Base-by-base conservation (phyloP, 2,888 invertebrate species). In the Tipula confusa region DNA sequence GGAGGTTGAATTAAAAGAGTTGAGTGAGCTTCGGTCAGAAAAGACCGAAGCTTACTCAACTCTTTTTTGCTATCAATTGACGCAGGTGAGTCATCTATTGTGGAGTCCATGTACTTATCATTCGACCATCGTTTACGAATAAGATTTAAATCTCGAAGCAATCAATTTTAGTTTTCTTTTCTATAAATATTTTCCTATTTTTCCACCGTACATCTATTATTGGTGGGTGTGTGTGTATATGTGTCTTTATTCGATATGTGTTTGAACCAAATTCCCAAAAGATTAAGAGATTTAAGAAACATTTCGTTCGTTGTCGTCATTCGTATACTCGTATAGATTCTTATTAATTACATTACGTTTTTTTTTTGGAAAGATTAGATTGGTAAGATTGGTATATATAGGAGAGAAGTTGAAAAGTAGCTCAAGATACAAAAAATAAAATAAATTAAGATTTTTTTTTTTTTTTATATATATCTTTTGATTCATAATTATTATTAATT, bases 401-500 rank as follows among this genome's bases (percentile, higher is more conserved):
- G 24, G 24, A 24, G 64, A 64, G 24, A 24, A 64, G 9, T 18
- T 24, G 9, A 64, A 64, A 24, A 64, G 9, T 18, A 64, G 9
- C 24, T 24, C 24, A 24, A 24, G 64, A 24, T n/a, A n/a, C n/a
- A n/a, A n/a, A n/a, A n/a, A n/a, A n/a, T n/a, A 24, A 64, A 64
- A 24, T 24, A 64, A 24, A 43, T 36, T 64, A 64, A 64, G 24
- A 64, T 64, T 64, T 64, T 64, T 1, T 64, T 64, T 64, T 64
- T 7, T 43, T n/a, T n/a, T n/a, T n/a, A n/a, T n/a, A n/a, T n/a
- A n/a, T n/a, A n/a, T n/a, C n/a, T n/a, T 33, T 24, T 64, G 64
- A 64, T 64, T 64, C 64, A 64, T 64, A 64, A 64, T 64, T 64
- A 64, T 64, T 64, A 64, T 64, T 64, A 64, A 64, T 64, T 64